A percentile compares a stretch with the other conserved stretches of the same genome.
phyloP scores from a whole-genome alignment of 2,113 vertebrate genomes.

The Pristiophorus japonicus region DNA sequence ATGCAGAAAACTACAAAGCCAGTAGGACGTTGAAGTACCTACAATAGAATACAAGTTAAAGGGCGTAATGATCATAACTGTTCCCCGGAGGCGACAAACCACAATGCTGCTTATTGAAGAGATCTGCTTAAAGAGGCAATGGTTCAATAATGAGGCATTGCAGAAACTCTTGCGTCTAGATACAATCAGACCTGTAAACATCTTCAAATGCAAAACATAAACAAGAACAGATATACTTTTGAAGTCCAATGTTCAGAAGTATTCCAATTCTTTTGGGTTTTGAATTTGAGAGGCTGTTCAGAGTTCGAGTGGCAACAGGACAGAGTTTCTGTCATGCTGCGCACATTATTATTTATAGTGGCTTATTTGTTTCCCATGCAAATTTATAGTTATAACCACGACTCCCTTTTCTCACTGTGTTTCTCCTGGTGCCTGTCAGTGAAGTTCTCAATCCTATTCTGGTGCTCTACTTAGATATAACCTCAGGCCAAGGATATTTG shows the following conservation, averaged over 20 bases:
- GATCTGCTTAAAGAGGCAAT: neutral
- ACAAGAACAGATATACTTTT: neutral
- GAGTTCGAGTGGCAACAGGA: neutral
- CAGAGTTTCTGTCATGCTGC: no score
- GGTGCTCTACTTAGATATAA: neutral
- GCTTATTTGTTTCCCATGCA: neutral
- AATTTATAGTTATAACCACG: neutral
- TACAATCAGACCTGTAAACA: neutral
- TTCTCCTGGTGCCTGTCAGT: neutral
- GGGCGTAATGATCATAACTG: neutral
- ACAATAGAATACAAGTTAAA: neutral
- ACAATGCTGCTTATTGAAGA: neutral
- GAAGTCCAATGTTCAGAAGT: neutral
- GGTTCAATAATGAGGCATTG: neutral
- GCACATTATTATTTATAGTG: neutral
- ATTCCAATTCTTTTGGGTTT: neutral
- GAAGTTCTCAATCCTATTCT: neutral
- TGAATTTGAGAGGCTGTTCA: neutral
- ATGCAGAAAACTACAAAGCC: no score
- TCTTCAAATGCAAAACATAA: neutral
- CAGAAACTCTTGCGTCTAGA: neutral
- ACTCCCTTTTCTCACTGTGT: neutral
- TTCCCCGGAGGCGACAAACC: neutral
- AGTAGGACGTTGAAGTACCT: neutral
- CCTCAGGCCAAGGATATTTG: neutral